Evolutionary conservation across 2,888 invertebrate species (phyloP), one percentile per base, ranked within the genome.

Genomic region (Tipula unca): DNA sequence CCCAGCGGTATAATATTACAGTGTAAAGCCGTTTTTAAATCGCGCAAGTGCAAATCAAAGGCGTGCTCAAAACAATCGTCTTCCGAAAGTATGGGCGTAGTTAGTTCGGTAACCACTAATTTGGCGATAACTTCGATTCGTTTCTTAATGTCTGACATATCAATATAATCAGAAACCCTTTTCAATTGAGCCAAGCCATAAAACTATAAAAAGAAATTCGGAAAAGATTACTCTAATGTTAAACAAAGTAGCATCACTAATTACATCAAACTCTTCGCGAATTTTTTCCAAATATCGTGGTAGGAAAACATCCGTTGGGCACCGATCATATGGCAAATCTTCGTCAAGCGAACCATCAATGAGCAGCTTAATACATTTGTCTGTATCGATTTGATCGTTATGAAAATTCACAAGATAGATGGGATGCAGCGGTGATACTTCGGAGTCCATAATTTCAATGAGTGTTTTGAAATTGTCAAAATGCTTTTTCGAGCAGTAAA

Each of bases 1-100:
- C 94, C 94, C 2, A 94, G 86, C 0, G 94, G 94, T 6, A 94
- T 90, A 3, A 94, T 90, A 39, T 92, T 91, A 0, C 91, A 91
- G 29, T 89, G 89, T 5, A 92, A 87, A 0, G 89, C 89, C 0
- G 87, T 85, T 90, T 92, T 92, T 32, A 93, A 87, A 5, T 93
- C 92, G 4, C 90, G 89, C 4, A 93, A 86, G 86, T 93, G 93
- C 85, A 92, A 87, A 25, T 90, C 89, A 0, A 92, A 91, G 29
- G 91, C 90, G 3, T 91, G 91, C 88, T 91, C 89, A 1, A 91
- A 90, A 32, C 92, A 92, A n/a, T 89, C 88, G 0, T 87, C 86
- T 6, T 88, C 87, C 86, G 92, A 91, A 0, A 90, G 88, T 0
- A 89, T 88, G 1, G 90, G 86, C 0, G 92, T 92, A 85, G 92